A percentile compares a stretch with the other conserved stretches of the same genome.
These are phyloP conservation scores for Sarcophaga rosellei DNA, from an alignment of 2,888 invertebrate species.

Conservation along the genomic window DNA sequence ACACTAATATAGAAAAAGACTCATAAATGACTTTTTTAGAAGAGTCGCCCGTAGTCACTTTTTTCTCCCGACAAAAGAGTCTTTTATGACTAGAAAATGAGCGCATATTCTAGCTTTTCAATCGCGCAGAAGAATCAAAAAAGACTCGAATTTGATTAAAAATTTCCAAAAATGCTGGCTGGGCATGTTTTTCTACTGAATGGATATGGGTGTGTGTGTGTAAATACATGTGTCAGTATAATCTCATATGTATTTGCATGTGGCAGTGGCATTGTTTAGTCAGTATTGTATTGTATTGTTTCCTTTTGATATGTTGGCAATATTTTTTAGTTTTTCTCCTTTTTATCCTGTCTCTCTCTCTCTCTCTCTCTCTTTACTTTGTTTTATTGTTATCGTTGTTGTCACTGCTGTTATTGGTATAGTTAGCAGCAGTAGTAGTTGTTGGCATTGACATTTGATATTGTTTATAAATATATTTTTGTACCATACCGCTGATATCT, in stretches of 20 bases:
- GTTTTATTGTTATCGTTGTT: conserved; percentile 5
- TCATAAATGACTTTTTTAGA: no score
- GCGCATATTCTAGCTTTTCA: no score
- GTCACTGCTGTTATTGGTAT: conserved; percentile 24
- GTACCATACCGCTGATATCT: conserved; percentile 57
- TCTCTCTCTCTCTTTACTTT: neutral
- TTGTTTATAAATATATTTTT: conserved; percentile 50
- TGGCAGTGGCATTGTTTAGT: conserved; percentile 45
- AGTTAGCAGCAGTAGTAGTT: conserved; percentile 44
- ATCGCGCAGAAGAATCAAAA: no score
- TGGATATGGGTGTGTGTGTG: neutral
- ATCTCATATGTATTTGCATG: conserved; percentile 33
- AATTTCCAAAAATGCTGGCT: no score
- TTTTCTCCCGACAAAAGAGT: no score
- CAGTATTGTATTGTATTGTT: conserved; percentile 29
- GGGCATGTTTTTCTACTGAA: neutral
- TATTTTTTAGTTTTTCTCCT: conserved; percentile 3
- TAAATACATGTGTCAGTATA: neutral
- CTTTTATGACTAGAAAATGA: no score
- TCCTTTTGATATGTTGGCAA: conserved; percentile 53
- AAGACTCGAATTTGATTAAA: no score
- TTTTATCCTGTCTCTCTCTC: neutral
- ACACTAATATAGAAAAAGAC: no score
- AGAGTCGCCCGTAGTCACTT: no score
- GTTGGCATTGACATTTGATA: conserved; percentile 66